Base-by-base conservation (phyloP, 1,140 invertebrate genomes). In the Hetaerina americana region DNA sequence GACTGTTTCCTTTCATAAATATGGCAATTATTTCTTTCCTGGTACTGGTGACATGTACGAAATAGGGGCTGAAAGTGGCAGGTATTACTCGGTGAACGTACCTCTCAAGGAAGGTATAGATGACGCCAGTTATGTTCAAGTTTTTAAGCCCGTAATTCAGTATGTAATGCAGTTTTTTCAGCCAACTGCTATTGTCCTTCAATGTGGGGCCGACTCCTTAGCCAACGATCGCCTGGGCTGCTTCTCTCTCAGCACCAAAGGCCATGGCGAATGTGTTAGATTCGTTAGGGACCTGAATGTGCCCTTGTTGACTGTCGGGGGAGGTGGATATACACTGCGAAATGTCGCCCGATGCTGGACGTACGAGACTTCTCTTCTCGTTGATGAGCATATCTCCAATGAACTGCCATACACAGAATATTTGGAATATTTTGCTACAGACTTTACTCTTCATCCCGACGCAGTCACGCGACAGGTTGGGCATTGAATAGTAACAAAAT, bases 321-420 rank as follows among this genome's bases (percentile, higher is more conserved):
- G 95, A 0, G 96, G 96, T 26, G 96, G 96, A 73, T 99, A 99
- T 78, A 99, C 97, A 0, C 83, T 99, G 5, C 85, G 96, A 70
- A 99, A 99, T 80, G 98, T 99, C 0, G 97, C 97, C 0, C 84
- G 98, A 66, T 99, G 96, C 80, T 99, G 98, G 98, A 97, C 97
- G 0, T 97, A 98, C 76, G 98, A 99, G 82, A 99, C 98, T 0
- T 97, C 96, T 0, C 82, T 99, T 1, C 82, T 98, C 0, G 87
- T 96, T 0, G 94, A 97, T 77, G 92, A 96, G 77, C 87, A 90
- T 66, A 96, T 98, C 27, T 91, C 89, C 40, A 95, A 96, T 78
- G 94, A 97, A 78, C 82, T 98, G 27, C 95, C 95, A 0, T 94
- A 95, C 76, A 95, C 90, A 8, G 95, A 97, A 79, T 98, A 98